Percentiles rank a stretch among this genome's conserved stretches.
Conservation (phyloP, 2,797 vertebrate genomes). For the Chrysocyon brachyurus region DNA sequence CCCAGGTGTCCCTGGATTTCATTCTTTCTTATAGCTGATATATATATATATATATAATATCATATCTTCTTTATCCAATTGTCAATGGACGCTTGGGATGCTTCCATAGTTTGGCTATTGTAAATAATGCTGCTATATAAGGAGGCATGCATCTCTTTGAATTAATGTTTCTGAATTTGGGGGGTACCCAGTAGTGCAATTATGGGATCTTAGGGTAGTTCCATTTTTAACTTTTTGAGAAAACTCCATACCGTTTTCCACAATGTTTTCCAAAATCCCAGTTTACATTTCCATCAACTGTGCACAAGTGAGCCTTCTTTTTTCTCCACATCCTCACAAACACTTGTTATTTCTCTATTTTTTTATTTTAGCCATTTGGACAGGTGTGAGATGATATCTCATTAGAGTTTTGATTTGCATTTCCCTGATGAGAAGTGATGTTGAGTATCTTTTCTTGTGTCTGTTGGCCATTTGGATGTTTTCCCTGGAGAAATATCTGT, state of each 20-base stretch:
- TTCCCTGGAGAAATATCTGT: background rate
- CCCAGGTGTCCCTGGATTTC: background rate
- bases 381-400: background rate
- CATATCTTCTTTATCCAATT: background rate
- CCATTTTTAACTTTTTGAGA: background rate
- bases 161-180: background rate
- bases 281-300: background rate
- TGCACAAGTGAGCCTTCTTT: background rate
- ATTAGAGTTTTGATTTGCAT: background rate
- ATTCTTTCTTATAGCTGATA: background rate
- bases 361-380: background rate
- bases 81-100: background rate
- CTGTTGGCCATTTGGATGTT: background rate
- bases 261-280: background rate
- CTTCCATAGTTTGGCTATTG: background rate
- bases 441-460: background rate
- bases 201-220: background rate
- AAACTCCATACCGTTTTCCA: background rate
- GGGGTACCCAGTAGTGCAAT: background rate
- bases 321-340: background rate
- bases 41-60: background rate
- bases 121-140: background rate
- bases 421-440: background rate
- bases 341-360: background rate
- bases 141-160: background rate